Conservation (phyloP, 2,797 vertebrate species). For the Chiloscyllium punctatum region DNA sequence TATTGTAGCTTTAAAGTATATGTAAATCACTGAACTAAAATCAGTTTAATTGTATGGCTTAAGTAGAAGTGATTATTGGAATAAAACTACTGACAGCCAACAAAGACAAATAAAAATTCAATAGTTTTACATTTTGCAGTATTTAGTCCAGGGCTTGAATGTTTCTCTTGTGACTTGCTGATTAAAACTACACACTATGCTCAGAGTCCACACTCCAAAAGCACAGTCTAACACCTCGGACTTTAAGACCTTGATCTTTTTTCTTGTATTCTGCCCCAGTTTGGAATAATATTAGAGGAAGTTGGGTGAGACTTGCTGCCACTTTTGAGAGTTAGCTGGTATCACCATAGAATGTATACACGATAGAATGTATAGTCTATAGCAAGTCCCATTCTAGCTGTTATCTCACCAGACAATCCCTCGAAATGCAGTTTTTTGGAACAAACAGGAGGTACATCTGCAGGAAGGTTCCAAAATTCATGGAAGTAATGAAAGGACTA, state of each 20-base stretch:
- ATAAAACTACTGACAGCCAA: conserved; percentile 13
- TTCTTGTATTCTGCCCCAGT: background rate
- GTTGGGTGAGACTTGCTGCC: background rate
- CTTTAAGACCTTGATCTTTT: background rate
- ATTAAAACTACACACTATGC: background rate
- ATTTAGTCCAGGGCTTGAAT: background rate
- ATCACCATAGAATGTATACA: background rate
- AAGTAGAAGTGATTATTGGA: conserved; percentile 23
- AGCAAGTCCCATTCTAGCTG: background rate
- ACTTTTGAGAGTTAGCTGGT: background rate
- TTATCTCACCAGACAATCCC: background rate
- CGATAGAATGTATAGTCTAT: no score
- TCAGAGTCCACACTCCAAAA: background rate
- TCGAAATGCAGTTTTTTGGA: background rate
- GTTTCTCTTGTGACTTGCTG: background rate
- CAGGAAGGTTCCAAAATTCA: background rate
- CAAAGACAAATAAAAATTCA: background rate
- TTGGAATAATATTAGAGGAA: background rate
- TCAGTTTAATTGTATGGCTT: conserved; percentile 21
- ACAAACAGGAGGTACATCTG: background rate
- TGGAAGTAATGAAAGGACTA: background rate
- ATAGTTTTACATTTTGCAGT: conserved; percentile 12
- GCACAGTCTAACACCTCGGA: background rate
- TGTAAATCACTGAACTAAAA: conserved; percentile 31
- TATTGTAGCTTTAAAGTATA: conserved; percentile 16